These are phyloP conservation scores for Uloborus diversus DNA, from an alignment of 1,140 invertebrate genomes.

Conservation along the genomic window DNA sequence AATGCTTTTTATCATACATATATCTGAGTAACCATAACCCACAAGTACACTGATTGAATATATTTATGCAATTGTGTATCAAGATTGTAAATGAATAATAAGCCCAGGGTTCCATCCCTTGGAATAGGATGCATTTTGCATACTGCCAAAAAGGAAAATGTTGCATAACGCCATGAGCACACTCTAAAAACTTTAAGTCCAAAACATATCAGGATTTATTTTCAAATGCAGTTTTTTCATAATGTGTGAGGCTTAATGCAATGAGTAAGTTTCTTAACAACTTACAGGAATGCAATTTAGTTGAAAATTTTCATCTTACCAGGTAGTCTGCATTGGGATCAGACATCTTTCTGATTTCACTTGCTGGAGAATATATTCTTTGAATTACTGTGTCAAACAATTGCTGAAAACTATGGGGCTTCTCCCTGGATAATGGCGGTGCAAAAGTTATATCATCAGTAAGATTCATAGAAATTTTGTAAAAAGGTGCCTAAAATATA, in stretches of 20 bases:
- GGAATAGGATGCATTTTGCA: too few species aligned
- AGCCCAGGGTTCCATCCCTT: too few species aligned
- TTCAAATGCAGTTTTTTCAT: not conserved
- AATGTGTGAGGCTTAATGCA: not conserved
- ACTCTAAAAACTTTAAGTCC: not conserved
- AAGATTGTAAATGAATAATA: too few species aligned
- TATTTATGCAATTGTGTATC: too few species aligned
- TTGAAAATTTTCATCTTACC: constrained; percentile 1
- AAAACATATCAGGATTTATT: not conserved
- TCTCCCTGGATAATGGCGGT: not conserved
- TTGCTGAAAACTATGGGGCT: not conserved
- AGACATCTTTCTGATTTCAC: not conserved
- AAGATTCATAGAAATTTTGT: constrained; percentile 15
- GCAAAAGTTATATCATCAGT: constrained; percentile 1
- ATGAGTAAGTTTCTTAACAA: not conserved
- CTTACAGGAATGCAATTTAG: not conserved
- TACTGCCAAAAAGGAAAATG: not conserved
- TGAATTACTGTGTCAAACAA: constrained; percentile 16
- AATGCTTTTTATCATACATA: too few species aligned
- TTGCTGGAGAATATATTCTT: constrained; percentile 20
- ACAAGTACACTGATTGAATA: too few species aligned
- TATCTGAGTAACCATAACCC: too few species aligned
- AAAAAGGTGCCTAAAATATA: constrained; percentile 28
- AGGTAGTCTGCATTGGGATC: not conserved
- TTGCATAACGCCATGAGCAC: not conserved